Evolutionary conservation across 2,113 vertebrate species (phyloP).

Genomic region (Sceloporus tristichus): DNA sequence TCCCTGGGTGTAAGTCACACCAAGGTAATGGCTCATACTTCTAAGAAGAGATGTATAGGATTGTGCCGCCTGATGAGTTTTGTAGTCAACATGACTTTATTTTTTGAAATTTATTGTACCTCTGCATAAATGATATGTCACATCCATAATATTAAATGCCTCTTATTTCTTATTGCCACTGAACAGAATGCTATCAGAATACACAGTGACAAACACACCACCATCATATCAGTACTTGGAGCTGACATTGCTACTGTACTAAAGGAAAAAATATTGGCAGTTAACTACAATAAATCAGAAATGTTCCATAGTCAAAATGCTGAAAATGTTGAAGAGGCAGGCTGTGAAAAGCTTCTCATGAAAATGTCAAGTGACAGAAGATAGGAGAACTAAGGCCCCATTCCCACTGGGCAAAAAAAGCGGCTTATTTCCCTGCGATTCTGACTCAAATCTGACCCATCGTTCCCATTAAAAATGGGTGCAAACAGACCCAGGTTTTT

Average conservation of each 20-base stretch:
- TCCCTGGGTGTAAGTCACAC: too few species aligned
- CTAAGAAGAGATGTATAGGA: neutral
- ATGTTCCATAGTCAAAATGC: constrained; percentile 30
- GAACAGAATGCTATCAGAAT: constrained; percentile 16
- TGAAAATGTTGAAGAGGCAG: constrained; percentile 31
- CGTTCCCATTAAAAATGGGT: too few species aligned
- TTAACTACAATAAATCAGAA: constrained; percentile 52
- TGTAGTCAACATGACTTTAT: constrained; percentile 7
- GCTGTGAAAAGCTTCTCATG: constrained; percentile 18
- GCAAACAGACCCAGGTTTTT: too few species aligned
- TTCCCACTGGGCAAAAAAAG: too few species aligned
- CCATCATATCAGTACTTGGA: constrained; percentile 41
- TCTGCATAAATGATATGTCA: constrained; percentile 28
- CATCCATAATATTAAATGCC: constrained; percentile 32
- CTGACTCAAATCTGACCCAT: too few species aligned
- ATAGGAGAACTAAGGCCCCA: neutral
- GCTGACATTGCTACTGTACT: constrained; percentile 49
- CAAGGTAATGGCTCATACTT: neutral
- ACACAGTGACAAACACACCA: constrained; percentile 25
- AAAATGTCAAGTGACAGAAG: constrained; percentile 31
- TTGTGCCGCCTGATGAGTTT: constrained; percentile 2
- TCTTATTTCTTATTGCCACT: constrained; percentile 32
- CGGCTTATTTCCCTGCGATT: too few species aligned
- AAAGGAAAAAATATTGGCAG: constrained; percentile 62
- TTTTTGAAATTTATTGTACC: neutral